These are phyloP conservation scores for Cheilosia variabilis DNA, from an alignment of 2,888 invertebrate genomes.

Conservation along the genomic window DNA sequence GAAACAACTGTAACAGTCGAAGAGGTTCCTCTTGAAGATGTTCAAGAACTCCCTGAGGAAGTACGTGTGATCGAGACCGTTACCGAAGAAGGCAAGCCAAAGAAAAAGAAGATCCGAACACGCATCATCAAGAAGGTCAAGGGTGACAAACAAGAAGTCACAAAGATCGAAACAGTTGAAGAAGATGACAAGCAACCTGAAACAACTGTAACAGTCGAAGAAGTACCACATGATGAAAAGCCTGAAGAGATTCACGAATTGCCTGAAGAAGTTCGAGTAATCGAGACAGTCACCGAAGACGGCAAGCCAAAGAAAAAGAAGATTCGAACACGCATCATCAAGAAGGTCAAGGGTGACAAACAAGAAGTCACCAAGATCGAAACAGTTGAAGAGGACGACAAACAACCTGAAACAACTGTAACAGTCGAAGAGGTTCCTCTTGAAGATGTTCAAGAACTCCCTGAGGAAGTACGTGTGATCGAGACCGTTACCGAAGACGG, in stretches of 20 bases:
- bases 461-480: conserved; percentile 81
- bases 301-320: too few species aligned
- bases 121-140: conserved; percentile 57
- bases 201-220: conserved; percentile 77
- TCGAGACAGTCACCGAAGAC: too few species aligned
- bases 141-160: conserved; percentile 80
- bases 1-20: conserved; percentile 61
- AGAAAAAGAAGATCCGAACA: conserved; percentile 48
- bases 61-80: conserved; percentile 39
- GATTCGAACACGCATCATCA: too few species aligned
- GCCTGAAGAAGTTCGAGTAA: too few species aligned
- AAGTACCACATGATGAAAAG: conserved; percentile 35
- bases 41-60: conserved; percentile 45
- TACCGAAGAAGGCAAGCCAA: conserved; percentile 51
- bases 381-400: conserved; percentile 77
- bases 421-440: conserved; percentile 78
- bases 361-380: too few species aligned
- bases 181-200: conserved; percentile 80
- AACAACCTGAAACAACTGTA: conserved; percentile 79
- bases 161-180: conserved; percentile 80
- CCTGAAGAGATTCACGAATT: not conserved
- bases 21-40: conserved; percentile 39
- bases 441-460: conserved; percentile 78
- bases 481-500: conserved; percentile 82
- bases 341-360: too few species aligned